Conservation (phyloP, 2,113 vertebrate species). For the Benitochromis conjunctus region DNA sequence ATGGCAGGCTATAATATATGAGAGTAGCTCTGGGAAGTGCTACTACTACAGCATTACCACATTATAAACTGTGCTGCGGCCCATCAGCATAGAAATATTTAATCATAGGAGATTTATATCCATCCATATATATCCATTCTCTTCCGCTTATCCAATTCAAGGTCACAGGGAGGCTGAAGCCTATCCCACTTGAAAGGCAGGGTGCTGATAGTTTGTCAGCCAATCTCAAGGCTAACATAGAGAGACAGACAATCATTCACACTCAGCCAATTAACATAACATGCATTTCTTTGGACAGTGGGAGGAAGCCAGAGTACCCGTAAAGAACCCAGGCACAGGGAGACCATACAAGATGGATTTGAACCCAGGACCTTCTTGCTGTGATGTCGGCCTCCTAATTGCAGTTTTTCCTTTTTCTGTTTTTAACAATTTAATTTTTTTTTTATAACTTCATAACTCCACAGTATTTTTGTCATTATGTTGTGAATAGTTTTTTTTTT, state of each 20-base stretch:
- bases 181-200: not conserved
- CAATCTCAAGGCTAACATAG: not conserved
- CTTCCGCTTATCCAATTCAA: not conserved
- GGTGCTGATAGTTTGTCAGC: not conserved
- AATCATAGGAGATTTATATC: not conserved
- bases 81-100: not conserved
- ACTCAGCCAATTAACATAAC: not conserved
- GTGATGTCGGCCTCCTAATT: not conserved
- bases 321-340: not conserved
- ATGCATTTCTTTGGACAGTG: not conserved
- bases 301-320: not conserved
- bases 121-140: not conserved
- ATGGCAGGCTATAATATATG: not conserved
- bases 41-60: not conserved
- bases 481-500: not conserved
- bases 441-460: not conserved
- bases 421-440: not conserved
- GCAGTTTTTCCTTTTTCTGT: not conserved
- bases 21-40: not conserved
- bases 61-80: not conserved
- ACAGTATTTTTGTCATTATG: not conserved
- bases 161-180: not conserved
- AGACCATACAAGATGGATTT: not conserved
- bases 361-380: not conserved
- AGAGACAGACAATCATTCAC: not conserved